Evolutionary conservation across 2,888 invertebrate genomes (phyloP).

Genomic region (Peribatodes rhomboidaria): DNA sequence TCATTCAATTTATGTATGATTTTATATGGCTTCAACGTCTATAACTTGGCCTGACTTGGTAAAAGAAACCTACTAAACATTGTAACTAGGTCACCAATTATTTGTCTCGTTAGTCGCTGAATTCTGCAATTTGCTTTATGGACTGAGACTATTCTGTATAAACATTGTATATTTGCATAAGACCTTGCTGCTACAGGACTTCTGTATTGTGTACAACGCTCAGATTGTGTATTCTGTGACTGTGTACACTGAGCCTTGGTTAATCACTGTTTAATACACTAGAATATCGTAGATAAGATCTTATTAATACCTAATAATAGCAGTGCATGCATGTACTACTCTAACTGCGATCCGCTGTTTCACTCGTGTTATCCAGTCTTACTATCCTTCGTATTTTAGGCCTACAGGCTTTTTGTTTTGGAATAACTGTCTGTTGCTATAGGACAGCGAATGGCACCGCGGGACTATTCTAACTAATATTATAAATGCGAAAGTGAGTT

Average conservation of each 20-base stretch:
- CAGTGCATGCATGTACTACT: not conserved
- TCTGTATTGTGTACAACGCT: not conserved
- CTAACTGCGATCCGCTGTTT: not conserved
- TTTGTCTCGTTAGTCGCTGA: slow-evolving; percentile 9
- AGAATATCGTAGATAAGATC: slow-evolving; percentile 13
- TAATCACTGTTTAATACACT: slow-evolving; percentile 20
- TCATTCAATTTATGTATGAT: not conserved
- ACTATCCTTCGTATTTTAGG: no score
- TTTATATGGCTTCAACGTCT: slow-evolving; percentile 9
- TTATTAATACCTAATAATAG: not conserved
- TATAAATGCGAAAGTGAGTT: no score
- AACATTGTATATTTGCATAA: slow-evolving; percentile 25
- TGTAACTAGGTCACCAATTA: slow-evolving; percentile 1
- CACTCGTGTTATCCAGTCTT: no score
- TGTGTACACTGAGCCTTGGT: slow-evolving; percentile 7
- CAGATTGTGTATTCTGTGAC: not conserved
- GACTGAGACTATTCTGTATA: slow-evolving; percentile 12
- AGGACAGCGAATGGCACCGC: no score
- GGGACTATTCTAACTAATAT: no score
- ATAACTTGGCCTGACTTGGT: slow-evolving; percentile 2
- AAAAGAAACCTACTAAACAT: slow-evolving; percentile 12
- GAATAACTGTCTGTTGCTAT: no score
- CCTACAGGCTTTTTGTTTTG: no score
- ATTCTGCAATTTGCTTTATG: slow-evolving; percentile 21
- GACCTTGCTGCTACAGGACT: slow-evolving; percentile 19